Evolutionary conservation across 23 tunicate genomes (phyloP).

Genomic region (Botrylloides violaceus): DNA sequence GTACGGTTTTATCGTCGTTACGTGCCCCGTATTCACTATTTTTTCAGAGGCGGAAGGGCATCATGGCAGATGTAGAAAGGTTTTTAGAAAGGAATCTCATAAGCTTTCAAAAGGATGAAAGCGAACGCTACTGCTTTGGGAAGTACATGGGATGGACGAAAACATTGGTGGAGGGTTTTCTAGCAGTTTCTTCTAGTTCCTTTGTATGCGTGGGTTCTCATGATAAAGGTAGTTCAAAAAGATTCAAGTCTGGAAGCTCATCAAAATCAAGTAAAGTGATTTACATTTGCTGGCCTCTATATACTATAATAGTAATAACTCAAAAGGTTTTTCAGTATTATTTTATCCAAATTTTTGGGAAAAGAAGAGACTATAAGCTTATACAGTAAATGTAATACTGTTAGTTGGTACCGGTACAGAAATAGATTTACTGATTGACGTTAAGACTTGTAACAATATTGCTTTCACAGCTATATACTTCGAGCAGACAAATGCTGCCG

Average conservation of each 20-base stretch:
- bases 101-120: background rate
- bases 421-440: too few species aligned
- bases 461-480: constrained; percentile 45
- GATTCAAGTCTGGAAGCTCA: constrained; percentile 26
- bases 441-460: background rate
- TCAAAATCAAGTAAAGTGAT: constrained; percentile 27
- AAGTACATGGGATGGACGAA: constrained; percentile 31
- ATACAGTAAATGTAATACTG: too few species aligned
- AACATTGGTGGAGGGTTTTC: constrained; percentile 40
- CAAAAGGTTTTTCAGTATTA: too few species aligned
- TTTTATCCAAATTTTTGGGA: too few species aligned
- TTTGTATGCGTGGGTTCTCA: constrained; percentile 36
- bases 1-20: background rate
- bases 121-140: constrained; percentile 33
- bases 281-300: too few species aligned
- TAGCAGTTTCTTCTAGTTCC: constrained; percentile 23
- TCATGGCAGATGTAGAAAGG: constrained; percentile 3
- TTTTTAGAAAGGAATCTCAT: constrained; percentile 2
- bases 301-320: too few species aligned
- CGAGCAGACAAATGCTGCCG: constrained; percentile 21
- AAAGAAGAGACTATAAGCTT: too few species aligned
- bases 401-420: too few species aligned
- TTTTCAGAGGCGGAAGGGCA: too few species aligned
- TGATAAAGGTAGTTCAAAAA: constrained; percentile 44
- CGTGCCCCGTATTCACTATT: background rate